These are phyloP conservation scores for Drosophila meridionalis DNA, from an alignment of 2,888 invertebrate genomes.

Conservation along the genomic window DNA sequence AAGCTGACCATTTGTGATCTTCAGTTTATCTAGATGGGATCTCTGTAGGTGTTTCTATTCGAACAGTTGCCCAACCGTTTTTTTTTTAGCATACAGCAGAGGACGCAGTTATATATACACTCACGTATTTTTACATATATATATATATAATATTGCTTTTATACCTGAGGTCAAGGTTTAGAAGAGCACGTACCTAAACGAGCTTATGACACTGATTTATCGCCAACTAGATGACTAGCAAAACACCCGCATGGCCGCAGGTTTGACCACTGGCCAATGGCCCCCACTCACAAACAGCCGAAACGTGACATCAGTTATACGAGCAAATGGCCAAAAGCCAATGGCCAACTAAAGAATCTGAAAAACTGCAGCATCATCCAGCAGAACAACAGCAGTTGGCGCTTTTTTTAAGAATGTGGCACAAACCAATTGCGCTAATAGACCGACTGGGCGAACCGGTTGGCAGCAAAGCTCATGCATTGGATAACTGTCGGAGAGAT, in stretches of 20 bases:
- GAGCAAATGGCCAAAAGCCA: slow-evolving; percentile 35
- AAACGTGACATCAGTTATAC: slow-evolving; percentile 43
- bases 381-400: slow-evolving; percentile 18
- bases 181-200: slow-evolving; percentile 41
- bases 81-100: neutral
- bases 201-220: slow-evolving; percentile 46
- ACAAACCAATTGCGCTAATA: slow-evolving; percentile 75
- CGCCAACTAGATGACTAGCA: slow-evolving; percentile 16
- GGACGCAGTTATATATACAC: neutral
- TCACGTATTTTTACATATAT: slow-evolving; percentile 5
- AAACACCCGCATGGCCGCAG: slow-evolving; percentile 48
- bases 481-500: slow-evolving; percentile 42
- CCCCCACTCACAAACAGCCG: slow-evolving; percentile 21
- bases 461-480: slow-evolving; percentile 20
- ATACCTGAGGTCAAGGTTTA: slow-evolving; percentile 50
- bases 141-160: neutral
- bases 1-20: neutral
- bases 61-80: neutral
- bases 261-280: slow-evolving; percentile 10
- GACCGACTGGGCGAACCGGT: slow-evolving; percentile 48
- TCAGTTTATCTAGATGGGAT: neutral
- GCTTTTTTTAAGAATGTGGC: slow-evolving; percentile 55
- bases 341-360: slow-evolving; percentile 41
- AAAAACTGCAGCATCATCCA: slow-evolving; percentile 49
- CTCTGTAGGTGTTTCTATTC: neutral